Percentiles rank a stretch among this genome's conserved stretches.
These are phyloP conservation scores for Phaethornis superciliosus DNA, from an alignment of 2,113 vertebrate species.

Conservation along the genomic window DNA sequence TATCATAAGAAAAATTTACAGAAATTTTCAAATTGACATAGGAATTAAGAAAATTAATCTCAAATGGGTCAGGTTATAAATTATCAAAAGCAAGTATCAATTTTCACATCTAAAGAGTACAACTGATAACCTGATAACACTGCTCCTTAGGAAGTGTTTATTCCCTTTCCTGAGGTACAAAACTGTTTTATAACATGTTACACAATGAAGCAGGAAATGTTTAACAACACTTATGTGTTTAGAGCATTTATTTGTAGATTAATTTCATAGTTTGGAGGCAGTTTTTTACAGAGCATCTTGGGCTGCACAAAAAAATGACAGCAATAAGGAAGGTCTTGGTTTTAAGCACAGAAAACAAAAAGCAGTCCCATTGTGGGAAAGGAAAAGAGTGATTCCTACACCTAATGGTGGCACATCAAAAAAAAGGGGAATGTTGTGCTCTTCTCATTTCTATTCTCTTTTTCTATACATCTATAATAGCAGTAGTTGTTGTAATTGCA, in stretches of 20 bases:
- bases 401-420: not conserved
- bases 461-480: not conserved
- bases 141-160: not conserved
- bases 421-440: not conserved
- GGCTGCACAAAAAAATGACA: not conserved
- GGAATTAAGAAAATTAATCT: not conserved
- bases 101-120: not conserved
- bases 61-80: slow-evolving; percentile 9
- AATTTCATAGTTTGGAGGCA: not conserved
- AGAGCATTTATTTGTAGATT: not conserved
- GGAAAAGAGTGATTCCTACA: not conserved
- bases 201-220: not conserved
- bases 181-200: not conserved
- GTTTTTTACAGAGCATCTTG: not conserved
- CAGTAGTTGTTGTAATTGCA: not conserved
- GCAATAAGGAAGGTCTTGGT: not conserved
- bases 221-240: not conserved
- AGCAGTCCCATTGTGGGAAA: not conserved
- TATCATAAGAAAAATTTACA: not conserved
- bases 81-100: not conserved
- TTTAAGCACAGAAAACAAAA: not conserved
- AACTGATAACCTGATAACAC: not conserved
- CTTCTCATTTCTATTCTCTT: not conserved
- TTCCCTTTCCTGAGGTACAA: not conserved
- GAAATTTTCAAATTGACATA: not conserved